Evolutionary conservation across 2,888 invertebrate species (phyloP), one percentile per base, ranked within the genome.

Genomic region (Carterocephalus palaemon): DNA sequence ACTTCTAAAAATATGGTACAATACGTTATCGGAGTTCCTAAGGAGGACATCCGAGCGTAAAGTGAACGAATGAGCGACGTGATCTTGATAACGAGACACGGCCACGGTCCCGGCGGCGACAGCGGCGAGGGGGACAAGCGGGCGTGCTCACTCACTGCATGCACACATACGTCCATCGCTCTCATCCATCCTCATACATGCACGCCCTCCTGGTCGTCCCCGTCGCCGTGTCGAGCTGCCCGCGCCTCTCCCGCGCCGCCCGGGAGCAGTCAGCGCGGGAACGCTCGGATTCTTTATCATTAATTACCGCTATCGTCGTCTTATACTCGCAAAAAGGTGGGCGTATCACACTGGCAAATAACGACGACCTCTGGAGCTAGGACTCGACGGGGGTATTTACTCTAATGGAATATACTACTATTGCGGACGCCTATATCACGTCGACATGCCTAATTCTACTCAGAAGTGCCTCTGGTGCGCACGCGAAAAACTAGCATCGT

Each of bases 401-500:
- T 74, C 80, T 85, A 82, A 72, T 55, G 56, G 70, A 74, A 74
- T 83, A 84, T 70, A 77, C 85, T 86, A 86, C 75, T 85, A 84
- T 85, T 85, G 86, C 83, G 76, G 68, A 81, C 75, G 80, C 65
- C 70, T 70, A 74, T 70, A 74, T 76, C 74, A 75, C 80, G 81
- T 78, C 73, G 70, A 76, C 74, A 70, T 64, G 60, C 62, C 70
- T 71, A 60, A 61, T 61, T 49, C 54, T 59, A 67, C 64, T 82
- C 76, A 88, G 70, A 87, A 88, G 73, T 87, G 87, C 79, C 83
- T 80, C 76, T 85, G 86, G 71, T 90, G 90, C 73, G 91, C 90
- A 88, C 93, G 93, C 58, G 92, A 91, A 84, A 94, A 95, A 70
- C 93, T 94, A 75, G 92, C 91, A 80, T 95, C 95, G 88, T 95